phyloP scores from a whole-genome alignment of 2,797 vertebrate species.

The Alexandromys oeconomus region DNA sequence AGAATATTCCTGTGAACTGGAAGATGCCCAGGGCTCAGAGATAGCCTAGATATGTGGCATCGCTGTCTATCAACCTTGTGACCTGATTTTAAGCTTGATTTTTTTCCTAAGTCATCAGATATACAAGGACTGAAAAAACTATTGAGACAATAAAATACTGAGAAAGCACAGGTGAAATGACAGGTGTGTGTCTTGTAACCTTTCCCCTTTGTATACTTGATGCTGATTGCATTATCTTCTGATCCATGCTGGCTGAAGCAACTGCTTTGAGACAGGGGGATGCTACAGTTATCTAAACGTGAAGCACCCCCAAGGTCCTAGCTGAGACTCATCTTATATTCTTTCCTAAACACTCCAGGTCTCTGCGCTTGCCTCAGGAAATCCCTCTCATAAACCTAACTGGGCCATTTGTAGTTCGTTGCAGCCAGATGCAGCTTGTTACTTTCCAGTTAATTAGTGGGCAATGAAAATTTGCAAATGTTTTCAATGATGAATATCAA shows the following conservation, averaged over 20 bases:
- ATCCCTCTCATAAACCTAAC: background rate
- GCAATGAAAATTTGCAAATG: background rate
- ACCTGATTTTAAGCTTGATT: background rate
- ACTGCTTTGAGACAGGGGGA: background rate
- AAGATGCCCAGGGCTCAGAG: background rate
- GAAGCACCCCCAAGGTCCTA: background rate
- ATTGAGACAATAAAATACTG: background rate
- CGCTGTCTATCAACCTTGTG: background rate
- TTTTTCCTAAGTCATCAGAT: background rate
- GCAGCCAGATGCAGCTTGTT: background rate
- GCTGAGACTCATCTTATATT: background rate
- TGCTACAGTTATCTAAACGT: background rate
- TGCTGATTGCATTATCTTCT: background rate
- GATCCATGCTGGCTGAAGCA: rapidly evolving
- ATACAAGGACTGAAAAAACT: background rate
- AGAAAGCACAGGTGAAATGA: background rate
- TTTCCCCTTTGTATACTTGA: background rate
- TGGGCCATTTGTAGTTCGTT: background rate
- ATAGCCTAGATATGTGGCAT: background rate
- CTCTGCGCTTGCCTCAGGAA: background rate
- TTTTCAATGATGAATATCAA: background rate
- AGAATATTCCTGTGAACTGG: too few species aligned
- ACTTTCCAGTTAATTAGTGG: background rate
- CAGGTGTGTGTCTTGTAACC: too few species aligned
- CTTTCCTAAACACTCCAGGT: rapidly evolving